Conservation (phyloP, 2,888 invertebrate genomes). For the Leptothorax acervorum region DNA sequence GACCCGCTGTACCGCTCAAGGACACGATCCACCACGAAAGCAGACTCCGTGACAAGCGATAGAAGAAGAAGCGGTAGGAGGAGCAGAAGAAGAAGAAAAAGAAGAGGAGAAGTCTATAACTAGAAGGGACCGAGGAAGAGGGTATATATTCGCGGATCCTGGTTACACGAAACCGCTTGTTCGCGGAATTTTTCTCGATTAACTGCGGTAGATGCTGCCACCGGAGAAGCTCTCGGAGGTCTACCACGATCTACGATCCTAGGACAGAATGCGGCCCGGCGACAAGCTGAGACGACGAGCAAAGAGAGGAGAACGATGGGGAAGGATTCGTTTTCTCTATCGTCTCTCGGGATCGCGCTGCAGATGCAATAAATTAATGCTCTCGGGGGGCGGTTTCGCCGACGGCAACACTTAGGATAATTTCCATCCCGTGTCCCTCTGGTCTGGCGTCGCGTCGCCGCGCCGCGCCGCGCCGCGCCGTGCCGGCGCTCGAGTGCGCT, state of each 20-base stretch:
- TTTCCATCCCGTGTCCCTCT: constrained; percentile 33
- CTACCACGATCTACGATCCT: constrained; percentile 46
- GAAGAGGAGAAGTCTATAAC: constrained; percentile 24
- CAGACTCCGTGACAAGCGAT: constrained; percentile 74
- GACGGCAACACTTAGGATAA: constrained; percentile 52
- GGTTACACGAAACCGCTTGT: constrained; percentile 71
- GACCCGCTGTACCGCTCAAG: constrained; percentile 76
- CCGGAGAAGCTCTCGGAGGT: constrained; percentile 55
- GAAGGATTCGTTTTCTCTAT: constrained; percentile 14
- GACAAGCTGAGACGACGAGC: neutral
- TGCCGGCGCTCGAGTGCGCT: constrained; percentile 11
- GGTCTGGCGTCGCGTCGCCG: neutral
- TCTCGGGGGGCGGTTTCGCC: constrained; percentile 47
- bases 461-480: too few relatives aligned
- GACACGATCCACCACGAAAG: constrained; percentile 78
- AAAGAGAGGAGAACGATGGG: neutral
- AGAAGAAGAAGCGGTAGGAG: constrained; percentile 61
- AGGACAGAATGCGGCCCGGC: constrained; percentile 32
- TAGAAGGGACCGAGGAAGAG: constrained; percentile 11
- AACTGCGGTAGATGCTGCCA: constrained; percentile 41
- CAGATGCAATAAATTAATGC: constrained; percentile 64
- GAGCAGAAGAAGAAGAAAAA: constrained; percentile 41
- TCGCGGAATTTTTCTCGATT: constrained; percentile 58
- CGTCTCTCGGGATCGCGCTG: constrained; percentile 35
- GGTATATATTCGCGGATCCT: constrained; percentile 59